A percentile compares a stretch with the other conserved stretches of the same genome.
Evolutionary conservation across 2,797 vertebrate genomes (phyloP).

Genomic region (Mus minutoides): DNA sequence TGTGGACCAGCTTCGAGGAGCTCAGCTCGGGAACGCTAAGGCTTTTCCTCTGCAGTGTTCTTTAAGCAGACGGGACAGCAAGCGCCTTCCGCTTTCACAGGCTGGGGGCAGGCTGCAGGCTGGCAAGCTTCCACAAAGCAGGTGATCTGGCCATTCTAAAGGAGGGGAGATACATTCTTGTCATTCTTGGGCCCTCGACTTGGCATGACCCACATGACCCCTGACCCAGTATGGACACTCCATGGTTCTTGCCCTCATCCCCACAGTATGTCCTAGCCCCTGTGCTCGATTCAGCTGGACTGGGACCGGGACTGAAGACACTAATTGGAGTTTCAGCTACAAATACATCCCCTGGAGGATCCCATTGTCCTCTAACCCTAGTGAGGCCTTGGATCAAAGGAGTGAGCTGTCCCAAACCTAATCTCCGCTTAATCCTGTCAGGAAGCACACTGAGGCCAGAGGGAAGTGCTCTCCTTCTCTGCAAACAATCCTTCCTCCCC

Average conservation of each 20-base stretch:
- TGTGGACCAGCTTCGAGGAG: slow-evolving; percentile 60
- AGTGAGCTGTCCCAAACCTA: too few relatives aligned
- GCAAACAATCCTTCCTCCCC: background rate
- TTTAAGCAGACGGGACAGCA: slow-evolving; percentile 94
- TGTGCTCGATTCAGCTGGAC: background rate
- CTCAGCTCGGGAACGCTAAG: slow-evolving; percentile 82
- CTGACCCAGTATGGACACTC: background rate
- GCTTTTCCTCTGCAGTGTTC: slow-evolving; percentile 74
- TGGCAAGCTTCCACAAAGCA: slow-evolving; percentile 96
- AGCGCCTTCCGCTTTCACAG: slow-evolving; percentile 90
- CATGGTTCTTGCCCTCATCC: background rate
- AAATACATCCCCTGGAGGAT: background rate
- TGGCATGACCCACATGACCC: background rate
- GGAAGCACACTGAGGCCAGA: background rate
- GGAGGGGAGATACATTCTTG: background rate
- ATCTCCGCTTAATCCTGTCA: rapidly evolving
- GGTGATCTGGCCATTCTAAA: slow-evolving; percentile 94
- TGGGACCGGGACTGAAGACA: too few relatives aligned
- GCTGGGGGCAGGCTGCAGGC: slow-evolving; percentile 86
- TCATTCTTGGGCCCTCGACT: background rate
- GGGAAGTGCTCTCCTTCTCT: background rate
- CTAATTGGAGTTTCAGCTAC: background rate
- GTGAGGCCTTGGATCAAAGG: too few relatives aligned
- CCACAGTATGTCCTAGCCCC: too few relatives aligned
- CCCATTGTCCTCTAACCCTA: rapidly evolving